A percentile compares a stretch with the other conserved stretches of the same genome.
Evolutionary conservation across 1,140 invertebrate species (phyloP).

Genomic region (Drosophila seguyi): DNA sequence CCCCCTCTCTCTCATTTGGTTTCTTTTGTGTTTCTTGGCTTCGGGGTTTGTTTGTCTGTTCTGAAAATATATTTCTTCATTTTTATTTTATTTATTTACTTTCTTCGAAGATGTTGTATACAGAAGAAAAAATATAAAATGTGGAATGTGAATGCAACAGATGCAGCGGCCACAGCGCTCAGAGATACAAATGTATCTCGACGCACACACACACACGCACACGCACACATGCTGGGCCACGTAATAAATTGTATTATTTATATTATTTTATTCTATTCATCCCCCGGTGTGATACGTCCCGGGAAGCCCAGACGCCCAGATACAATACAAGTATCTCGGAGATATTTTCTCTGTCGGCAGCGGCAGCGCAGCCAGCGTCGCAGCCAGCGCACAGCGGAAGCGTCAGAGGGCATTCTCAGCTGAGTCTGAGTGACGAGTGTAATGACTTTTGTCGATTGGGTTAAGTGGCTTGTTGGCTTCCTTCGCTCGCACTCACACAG

Average conservation of each 20-base stretch:
- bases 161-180: constrained; percentile 24
- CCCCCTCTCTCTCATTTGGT: constrained; percentile 4
- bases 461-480: constrained; percentile 83
- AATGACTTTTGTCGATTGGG: constrained; percentile 84
- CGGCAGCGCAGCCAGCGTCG: constrained; percentile 20
- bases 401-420: constrained; percentile 55
- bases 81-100: constrained; percentile 83
- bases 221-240: constrained; percentile 48
- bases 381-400: constrained; percentile 64
- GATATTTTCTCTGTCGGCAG: constrained; percentile 13
- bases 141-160: constrained; percentile 62
- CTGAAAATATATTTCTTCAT: constrained; percentile 70
- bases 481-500: constrained; percentile 57
- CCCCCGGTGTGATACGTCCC: constrained; percentile 14
- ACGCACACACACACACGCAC: constrained; percentile 26
- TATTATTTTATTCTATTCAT: constrained; percentile 72
- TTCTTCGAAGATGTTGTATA: constrained; percentile 55
- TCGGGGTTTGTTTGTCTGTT: constrained; percentile 38
- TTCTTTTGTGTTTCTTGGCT: constrained; percentile 43
- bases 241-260: constrained; percentile 82
- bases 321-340: constrained; percentile 31
- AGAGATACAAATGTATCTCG: constrained; percentile 31
- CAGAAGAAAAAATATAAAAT: constrained; percentile 55
- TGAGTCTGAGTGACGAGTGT: constrained; percentile 75
- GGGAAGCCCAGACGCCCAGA: constrained; percentile 19